Base-by-base conservation (phyloP, 1,140 invertebrate species). In the Caerostris darwini region DNA sequence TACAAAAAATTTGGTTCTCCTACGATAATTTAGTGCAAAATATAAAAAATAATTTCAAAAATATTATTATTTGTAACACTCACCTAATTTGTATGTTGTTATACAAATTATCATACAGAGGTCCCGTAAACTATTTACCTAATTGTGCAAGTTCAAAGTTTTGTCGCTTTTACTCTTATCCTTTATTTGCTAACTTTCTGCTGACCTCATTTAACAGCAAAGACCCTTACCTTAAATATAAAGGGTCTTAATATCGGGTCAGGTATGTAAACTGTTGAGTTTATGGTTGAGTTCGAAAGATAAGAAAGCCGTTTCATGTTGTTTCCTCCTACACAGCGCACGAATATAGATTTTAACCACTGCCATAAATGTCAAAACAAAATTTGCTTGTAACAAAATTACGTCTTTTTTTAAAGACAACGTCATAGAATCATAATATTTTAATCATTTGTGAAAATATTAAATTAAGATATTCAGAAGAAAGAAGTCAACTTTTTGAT, bases 141-240 rank as follows among this genome's bases (percentile, higher is more conserved):
- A 7, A 56, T 57, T 17, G 53, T 50, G 14, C 64, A 92, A 54
- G 90, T 19, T 92, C 53, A 92, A 92, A 92, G 82, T 92, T 61
- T 58, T 50, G 3, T 54, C 7, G 14, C 64, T 69, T 50, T 10
- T 12, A 81, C 53, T 56, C 90, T 92, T 92, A 92, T 92, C 90
- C 90, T 83, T 64, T 92, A 54, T 92, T 92, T 92, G 77, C 57
- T 58, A 19, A 92, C 57, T 92, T 67, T 85, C 90, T 57, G 56
- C 59, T 92, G 90, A 92, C 90, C 90, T 69, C 90, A 50, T 92
- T 92, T 85, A n/a, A 34, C 56, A 58, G 50, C 34, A 53, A 53
- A 10, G 17, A 64, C 12, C 12, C 61, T 64, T 64, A 64, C 71
- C 10, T 77, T 7, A 12, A 12, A 5, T 10, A 50, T 19, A 77